Evolutionary conservation across 2,797 vertebrate species (phyloP).

Genomic region (Xiphorhynchus erythropygius): DNA sequence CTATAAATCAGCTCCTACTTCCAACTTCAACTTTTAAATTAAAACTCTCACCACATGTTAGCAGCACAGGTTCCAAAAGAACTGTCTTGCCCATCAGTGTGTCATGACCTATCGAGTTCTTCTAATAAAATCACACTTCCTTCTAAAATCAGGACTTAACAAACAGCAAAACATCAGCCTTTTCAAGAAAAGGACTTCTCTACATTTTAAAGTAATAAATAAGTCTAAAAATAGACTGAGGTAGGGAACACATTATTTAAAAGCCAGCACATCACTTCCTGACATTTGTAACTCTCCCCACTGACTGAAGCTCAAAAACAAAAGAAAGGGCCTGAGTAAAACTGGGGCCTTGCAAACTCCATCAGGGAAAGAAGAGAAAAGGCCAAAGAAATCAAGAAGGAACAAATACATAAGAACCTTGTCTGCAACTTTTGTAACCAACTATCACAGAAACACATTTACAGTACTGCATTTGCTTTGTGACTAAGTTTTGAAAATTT

Average conservation of each 20-base stretch:
- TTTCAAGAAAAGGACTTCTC: neutral
- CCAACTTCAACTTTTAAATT: neutral
- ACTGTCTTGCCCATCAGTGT: neutral
- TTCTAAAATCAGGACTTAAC: neutral
- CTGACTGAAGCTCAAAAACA: neutral
- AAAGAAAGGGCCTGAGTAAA: constrained; percentile 10
- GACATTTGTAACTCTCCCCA: neutral
- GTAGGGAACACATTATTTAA: neutral
- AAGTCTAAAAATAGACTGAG: neutral
- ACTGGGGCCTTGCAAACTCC: neutral
- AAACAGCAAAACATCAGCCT: neutral
- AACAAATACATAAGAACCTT: neutral
- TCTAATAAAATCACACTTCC: neutral
- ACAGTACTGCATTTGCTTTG: neutral
- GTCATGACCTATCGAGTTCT: neutral
- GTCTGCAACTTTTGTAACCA: neutral
- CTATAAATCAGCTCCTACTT: neutral
- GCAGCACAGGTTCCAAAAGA: neutral
- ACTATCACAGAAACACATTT: neutral
- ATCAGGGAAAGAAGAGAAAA: neutral
- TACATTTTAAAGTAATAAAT: neutral
- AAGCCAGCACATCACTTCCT: neutral
- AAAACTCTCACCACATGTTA: neutral
- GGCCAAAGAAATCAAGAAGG: neutral
- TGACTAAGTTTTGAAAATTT: neutral